phyloP scores from a whole-genome alignment of 1,140 invertebrate genomes.

The Melanaphis sacchari region DNA sequence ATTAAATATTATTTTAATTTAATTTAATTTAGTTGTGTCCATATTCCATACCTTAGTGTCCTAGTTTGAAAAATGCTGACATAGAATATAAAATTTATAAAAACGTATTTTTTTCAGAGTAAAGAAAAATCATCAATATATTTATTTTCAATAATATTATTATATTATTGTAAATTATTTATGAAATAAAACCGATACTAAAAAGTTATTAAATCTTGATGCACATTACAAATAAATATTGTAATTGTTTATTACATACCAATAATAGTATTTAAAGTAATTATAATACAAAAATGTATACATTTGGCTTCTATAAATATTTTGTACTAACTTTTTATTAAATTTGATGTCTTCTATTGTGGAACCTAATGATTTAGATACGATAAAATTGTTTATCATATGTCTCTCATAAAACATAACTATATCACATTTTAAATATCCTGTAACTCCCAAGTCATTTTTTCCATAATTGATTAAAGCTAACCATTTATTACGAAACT shows the following conservation, averaged over 20 bases:
- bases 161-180: no score
- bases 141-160: no score
- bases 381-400: background rate
- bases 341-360: background rate
- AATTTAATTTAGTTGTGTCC: no score
- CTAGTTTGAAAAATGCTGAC: no score
- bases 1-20: no score
- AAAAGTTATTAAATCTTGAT: background rate
- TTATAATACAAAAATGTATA: no score
- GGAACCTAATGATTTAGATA: background rate
- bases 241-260: background rate
- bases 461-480: background rate
- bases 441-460: background rate
- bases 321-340: background rate
- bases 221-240: background rate
- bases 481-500: conserved; percentile 30
- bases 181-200: background rate
- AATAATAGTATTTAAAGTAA: no score
- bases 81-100: no score
- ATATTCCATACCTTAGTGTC: no score
- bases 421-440: conserved; percentile 52
- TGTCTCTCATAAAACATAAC: conserved; percentile 16
- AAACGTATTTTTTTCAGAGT: no score
- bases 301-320: background rate
- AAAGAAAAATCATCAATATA: no score